Percentiles rank a stretch among this genome's conserved stretches.
These are phyloP conservation scores for Pseudomyrmex sp. DNA, from an alignment of 1,140 invertebrate genomes.

Conservation along the genomic window DNA sequence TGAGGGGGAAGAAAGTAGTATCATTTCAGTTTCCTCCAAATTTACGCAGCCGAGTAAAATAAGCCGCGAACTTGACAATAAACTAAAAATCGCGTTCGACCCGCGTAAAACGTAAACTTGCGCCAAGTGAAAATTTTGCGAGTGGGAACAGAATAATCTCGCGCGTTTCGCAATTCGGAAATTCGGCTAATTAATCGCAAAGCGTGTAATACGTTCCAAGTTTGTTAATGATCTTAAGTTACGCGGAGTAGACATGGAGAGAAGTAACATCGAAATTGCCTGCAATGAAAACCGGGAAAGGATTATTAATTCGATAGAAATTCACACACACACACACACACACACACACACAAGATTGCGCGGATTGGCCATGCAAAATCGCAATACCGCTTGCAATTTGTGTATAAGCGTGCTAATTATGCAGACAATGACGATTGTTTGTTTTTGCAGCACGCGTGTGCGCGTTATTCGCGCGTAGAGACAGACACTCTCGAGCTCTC, in stretches of 20 bases:
- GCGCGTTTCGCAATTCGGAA: not conserved
- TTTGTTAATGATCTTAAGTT: not conserved
- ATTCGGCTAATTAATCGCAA: not conserved
- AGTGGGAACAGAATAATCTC: not conserved
- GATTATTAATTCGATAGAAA: not conserved
- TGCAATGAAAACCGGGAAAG: not conserved
- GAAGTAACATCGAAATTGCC: not conserved
- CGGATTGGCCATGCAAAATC: constrained; percentile 18
- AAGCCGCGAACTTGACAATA: too few species aligned
- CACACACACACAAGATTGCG: not conserved
- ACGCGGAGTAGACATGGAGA: not conserved
- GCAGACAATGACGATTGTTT: constrained; percentile 30
- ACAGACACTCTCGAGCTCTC: constrained; percentile 19
- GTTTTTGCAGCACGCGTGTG: constrained; percentile 2
- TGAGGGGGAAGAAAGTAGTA: too few species aligned
- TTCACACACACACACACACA: not conserved
- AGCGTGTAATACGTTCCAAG: not conserved
- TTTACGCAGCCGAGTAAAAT: too few species aligned
- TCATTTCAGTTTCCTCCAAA: too few species aligned
- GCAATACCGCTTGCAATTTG: constrained; percentile 2
- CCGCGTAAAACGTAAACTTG: not conserved
- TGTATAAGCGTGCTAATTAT: constrained; percentile 39
- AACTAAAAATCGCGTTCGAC: not conserved
- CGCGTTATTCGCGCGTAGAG: constrained; percentile 10
- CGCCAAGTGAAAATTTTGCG: not conserved